Evolutionary conservation across 30 jellyfish, hydroid and myxozoan species (phyloP).

Genomic region (Pelagia noctiluca): DNA sequence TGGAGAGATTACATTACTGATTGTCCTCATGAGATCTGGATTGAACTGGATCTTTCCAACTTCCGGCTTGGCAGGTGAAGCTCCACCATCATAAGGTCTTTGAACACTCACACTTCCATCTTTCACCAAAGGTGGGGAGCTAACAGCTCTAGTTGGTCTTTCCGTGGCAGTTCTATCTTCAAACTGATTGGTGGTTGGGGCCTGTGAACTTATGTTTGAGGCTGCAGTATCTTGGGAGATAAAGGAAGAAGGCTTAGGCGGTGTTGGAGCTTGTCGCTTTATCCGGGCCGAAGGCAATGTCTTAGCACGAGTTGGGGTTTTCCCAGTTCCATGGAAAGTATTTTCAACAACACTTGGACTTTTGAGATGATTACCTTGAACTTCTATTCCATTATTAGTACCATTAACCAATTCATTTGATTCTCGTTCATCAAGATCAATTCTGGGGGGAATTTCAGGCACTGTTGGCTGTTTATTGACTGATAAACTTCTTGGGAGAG

Average conservation of each 20-base stretch:
- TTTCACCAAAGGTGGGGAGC: no score
- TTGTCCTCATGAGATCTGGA: no score
- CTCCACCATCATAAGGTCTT: no score
- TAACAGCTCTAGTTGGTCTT: no score
- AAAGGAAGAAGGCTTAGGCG: neutral
- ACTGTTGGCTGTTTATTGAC: neutral
- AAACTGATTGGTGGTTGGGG: no score
- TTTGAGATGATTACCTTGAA: neutral
- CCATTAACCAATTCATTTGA: neutral
- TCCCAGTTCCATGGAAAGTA: neutral
- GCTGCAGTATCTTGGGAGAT: no score
- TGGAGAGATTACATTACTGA: constrained; percentile 42
- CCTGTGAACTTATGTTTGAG: no score
- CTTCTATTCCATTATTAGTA: neutral
- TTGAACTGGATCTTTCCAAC: neutral
- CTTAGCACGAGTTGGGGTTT: constrained; percentile 14
- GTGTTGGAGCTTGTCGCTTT: neutral
- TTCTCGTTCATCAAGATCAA: constrained; percentile 41
- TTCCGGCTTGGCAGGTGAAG: constrained; percentile 25
- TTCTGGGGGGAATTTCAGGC: constrained; percentile 58
- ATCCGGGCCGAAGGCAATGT: constrained; percentile 13
- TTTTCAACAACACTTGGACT: neutral
- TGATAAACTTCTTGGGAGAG: constrained; percentile 27
- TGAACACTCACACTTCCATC: no score
- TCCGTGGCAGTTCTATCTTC: no score